Conservation (phyloP, 2,888 invertebrate species). For the Macrostomum cliftonense region DNA sequence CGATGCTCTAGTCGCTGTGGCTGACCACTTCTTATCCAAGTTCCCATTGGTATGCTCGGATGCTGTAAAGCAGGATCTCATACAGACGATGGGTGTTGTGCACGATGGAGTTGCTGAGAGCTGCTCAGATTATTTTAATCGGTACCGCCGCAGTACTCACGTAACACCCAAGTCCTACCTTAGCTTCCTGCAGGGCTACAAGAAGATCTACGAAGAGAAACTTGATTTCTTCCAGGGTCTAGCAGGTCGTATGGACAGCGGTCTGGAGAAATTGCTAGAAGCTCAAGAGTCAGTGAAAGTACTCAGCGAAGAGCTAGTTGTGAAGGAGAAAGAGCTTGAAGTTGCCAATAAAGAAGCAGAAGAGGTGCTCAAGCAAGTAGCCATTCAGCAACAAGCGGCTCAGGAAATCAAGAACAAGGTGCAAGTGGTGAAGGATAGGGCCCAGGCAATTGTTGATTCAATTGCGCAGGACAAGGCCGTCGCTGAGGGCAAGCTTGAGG, state of each 20-base stretch:
- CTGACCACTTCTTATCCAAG: slow-evolving; percentile 49
- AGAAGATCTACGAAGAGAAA: slow-evolving; percentile 57
- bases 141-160: slow-evolving; percentile 51
- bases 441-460: slow-evolving; percentile 35
- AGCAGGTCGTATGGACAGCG: slow-evolving; percentile 62
- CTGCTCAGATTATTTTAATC: slow-evolving; percentile 66
- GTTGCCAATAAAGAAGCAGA: slow-evolving; percentile 62
- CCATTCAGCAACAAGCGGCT: slow-evolving; percentile 33
- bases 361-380: slow-evolving; percentile 39
- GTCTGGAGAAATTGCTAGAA: slow-evolving; percentile 57
- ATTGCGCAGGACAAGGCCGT: slow-evolving; percentile 28
- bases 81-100: slow-evolving; percentile 4
- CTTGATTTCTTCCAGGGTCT: slow-evolving; percentile 58
- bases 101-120: slow-evolving; percentile 39
- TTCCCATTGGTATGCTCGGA: slow-evolving; percentile 34
- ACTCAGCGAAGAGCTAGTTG: slow-evolving; percentile 55
- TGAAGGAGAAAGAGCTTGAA: slow-evolving; percentile 63
- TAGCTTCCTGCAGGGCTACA: slow-evolving; percentile 63
- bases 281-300: slow-evolving; percentile 59
- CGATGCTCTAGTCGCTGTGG: slow-evolving; percentile 58
- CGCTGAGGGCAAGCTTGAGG: slow-evolving; percentile 32
- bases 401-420: slow-evolving; percentile 37
- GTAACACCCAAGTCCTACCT: slow-evolving; percentile 77
- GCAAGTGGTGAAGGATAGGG: slow-evolving; percentile 37
- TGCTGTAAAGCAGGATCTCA: neutral